phyloP scores from a whole-genome alignment of 1,140 invertebrate species.

The Xylocopa sonorina region DNA sequence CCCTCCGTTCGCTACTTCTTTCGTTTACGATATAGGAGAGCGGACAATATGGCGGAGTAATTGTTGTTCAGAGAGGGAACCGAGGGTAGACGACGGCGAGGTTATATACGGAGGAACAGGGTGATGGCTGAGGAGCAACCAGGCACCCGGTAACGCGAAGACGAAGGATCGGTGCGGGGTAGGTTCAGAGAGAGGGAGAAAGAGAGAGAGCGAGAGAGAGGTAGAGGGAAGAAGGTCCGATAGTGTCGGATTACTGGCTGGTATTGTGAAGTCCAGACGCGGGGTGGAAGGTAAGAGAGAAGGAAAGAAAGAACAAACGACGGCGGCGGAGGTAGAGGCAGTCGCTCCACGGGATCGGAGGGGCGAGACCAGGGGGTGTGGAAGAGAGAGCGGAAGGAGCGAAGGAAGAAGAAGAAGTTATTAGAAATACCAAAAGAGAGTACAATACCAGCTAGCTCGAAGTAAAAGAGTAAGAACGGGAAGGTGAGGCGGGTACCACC shows the following conservation, averaged over 20 bases:
- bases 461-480: slow-evolving; percentile 57
- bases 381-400: slow-evolving; percentile 22
- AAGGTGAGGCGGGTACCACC: slow-evolving; percentile 48
- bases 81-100: slow-evolving; percentile 31
- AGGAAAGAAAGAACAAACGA: slow-evolving; percentile 31
- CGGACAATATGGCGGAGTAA: slow-evolving; percentile 72
- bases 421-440: slow-evolving; percentile 76
- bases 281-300: slow-evolving; percentile 48
- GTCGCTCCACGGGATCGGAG: background rate
- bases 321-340: background rate
- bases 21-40: slow-evolving; percentile 68
- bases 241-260: slow-evolving; percentile 73
- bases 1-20: slow-evolving; percentile 43
- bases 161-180: background rate
- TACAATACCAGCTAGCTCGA: slow-evolving; percentile 69
- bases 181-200: slow-evolving; percentile 12
- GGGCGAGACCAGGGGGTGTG: background rate
- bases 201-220: slow-evolving; percentile 26
- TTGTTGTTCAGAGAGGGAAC: slow-evolving; percentile 64
- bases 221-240: slow-evolving; percentile 56
- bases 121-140: slow-evolving; percentile 8
- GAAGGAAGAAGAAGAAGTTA: slow-evolving; percentile 71
- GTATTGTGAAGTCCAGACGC: slow-evolving; percentile 72
- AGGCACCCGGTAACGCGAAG: background rate
- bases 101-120: slow-evolving; percentile 6